Percentiles rank a stretch among this genome's conserved stretches.
Evolutionary conservation across 1,140 invertebrate genomes (phyloP).

Genomic region (Acromyrmex echinatior): DNA sequence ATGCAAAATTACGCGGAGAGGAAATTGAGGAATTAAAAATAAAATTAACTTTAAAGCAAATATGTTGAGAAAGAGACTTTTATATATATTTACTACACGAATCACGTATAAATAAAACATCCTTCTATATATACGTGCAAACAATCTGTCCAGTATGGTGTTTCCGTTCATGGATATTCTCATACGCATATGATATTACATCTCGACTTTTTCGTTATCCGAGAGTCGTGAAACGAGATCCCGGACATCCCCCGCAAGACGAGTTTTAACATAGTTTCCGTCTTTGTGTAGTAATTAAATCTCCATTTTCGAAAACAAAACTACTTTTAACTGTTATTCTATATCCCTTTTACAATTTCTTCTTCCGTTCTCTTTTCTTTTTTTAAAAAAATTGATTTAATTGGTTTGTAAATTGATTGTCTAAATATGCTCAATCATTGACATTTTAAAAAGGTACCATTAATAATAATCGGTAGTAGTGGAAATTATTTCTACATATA

Average conservation of each 20-base stretch:
- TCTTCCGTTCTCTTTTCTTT: neutral
- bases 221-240: conserved; percentile 77
- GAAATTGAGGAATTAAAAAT: neutral
- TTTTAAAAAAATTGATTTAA: conserved; percentile 27
- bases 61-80: neutral
- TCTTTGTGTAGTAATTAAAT: conserved; percentile 56
- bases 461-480: neutral
- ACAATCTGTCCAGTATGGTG: conserved; percentile 71
- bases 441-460: neutral
- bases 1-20: neutral
- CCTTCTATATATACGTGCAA: conserved; percentile 1
- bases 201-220: conserved; percentile 67
- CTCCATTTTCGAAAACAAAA: neutral
- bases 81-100: neutral
- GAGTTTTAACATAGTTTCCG: conserved; percentile 69
- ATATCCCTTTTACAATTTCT: neutral
- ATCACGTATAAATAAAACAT: conserved; percentile 7
- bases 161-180: conserved; percentile 79
- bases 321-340: neutral
- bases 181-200: conserved; percentile 78
- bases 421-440: neutral
- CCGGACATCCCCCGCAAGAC: conserved; percentile 36
- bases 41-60: neutral
- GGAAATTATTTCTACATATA: neutral
- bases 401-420: neutral